A percentile compares a stretch with the other conserved stretches of the same genome.
These are phyloP conservation scores for Drosophila parvula DNA, from an alignment of 1,140 invertebrate genomes.

Conservation along the genomic window DNA sequence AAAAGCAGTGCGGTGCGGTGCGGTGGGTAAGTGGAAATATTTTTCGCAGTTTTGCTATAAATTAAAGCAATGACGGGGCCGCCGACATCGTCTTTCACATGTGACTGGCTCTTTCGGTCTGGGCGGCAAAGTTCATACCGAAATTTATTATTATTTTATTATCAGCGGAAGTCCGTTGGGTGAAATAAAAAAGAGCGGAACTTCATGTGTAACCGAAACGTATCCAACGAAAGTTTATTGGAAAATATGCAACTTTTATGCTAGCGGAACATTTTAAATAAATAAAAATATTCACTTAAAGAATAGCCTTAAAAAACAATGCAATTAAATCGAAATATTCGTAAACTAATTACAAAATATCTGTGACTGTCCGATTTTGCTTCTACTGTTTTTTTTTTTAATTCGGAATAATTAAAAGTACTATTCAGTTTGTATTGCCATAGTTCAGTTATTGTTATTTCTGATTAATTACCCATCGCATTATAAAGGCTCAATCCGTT, in stretches of 20 bases:
- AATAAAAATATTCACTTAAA: too few species aligned
- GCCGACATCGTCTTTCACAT: slow-evolving; percentile 57
- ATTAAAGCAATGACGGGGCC: slow-evolving; percentile 62
- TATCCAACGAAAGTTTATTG: slow-evolving; percentile 9
- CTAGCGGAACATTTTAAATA: too few species aligned
- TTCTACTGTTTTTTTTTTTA: too few species aligned
- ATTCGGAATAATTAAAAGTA: not conserved
- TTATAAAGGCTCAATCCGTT: not conserved
- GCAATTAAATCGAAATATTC: too few species aligned
- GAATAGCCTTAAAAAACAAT: too few species aligned
- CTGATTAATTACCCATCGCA: not conserved
- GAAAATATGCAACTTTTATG: not conserved
- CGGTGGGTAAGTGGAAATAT: slow-evolving; percentile 46
- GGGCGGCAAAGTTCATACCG: slow-evolving; percentile 58
- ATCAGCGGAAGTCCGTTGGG: slow-evolving; percentile 48
- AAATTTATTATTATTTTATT: slow-evolving; percentile 75
- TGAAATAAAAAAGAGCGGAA: slow-evolving; percentile 29
- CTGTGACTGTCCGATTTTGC: too few species aligned
- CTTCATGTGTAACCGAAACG: slow-evolving; percentile 16
- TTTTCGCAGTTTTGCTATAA: slow-evolving; percentile 67
- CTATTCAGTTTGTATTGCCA: not conserved
- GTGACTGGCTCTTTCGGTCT: slow-evolving; percentile 44
- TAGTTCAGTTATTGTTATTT: not conserved
- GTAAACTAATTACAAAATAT: too few species aligned
- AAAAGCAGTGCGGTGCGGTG: not conserved